Conservation (phyloP, 2,888 invertebrate species). For the Cataglyphis rosenhaueri region DNA sequence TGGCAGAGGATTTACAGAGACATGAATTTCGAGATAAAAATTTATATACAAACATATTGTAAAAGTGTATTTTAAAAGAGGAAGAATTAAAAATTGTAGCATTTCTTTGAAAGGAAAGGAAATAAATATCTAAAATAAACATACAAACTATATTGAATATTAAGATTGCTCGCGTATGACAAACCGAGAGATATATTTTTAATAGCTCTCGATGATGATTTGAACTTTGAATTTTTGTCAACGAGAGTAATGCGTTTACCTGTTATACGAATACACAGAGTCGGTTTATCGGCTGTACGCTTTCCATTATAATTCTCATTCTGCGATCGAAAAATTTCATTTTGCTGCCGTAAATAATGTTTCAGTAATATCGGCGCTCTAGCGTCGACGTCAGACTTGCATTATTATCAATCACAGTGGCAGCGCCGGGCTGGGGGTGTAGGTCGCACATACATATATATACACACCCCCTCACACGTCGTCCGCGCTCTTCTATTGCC, state of each 20-base stretch:
- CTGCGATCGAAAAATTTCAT: conserved; percentile 76
- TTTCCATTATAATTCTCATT: conserved; percentile 54
- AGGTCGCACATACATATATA: conserved; percentile 43
- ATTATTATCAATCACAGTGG: conserved; percentile 82
- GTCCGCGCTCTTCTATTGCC: conserved; percentile 66
- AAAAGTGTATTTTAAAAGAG: not conserved
- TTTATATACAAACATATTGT: not conserved
- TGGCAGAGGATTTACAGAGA: conserved; percentile 33
- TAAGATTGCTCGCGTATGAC: conserved; percentile 18
- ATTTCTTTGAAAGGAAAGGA: not conserved
- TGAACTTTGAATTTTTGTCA: conserved; percentile 32
- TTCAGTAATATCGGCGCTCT: conserved; percentile 76
- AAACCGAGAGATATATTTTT: not conserved
- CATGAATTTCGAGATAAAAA: conserved; percentile 20
- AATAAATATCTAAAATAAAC: not conserved
- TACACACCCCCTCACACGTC: conserved; percentile 48
- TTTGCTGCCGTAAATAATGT: conserved; percentile 80
- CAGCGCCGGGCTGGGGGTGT: conserved; percentile 59
- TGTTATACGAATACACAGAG: conserved; percentile 5
- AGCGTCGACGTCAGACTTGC: conserved; percentile 72
- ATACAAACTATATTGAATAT: conserved; percentile 27
- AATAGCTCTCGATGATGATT: conserved; percentile 21
- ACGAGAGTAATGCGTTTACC: conserved; percentile 17
- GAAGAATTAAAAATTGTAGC: not conserved
- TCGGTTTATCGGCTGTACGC: conserved; percentile 42